Conservation (phyloP, 2,113 vertebrate species). For the Meriones unguiculatus region DNA sequence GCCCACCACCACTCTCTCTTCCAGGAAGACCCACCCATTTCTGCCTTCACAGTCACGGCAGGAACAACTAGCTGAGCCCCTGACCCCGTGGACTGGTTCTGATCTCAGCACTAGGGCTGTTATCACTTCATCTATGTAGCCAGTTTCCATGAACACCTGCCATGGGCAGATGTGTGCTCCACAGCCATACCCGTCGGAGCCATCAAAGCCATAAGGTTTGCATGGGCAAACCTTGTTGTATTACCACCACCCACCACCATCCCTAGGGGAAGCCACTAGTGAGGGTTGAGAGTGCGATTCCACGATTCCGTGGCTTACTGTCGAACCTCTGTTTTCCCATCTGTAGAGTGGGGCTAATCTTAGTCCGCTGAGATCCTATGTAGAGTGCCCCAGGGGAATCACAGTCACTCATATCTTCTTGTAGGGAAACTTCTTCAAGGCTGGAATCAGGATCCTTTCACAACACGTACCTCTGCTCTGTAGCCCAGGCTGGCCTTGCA, state of each 20-base stretch:
- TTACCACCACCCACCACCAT: not conserved
- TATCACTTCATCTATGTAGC: accelerated
- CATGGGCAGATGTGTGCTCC: not conserved
- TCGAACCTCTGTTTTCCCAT: not conserved
- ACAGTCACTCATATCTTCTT: accelerated
- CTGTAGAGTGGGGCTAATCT: not conserved
- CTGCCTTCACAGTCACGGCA: accelerated
- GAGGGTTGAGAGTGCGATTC: accelerated
- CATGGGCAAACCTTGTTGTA: too few species aligned
- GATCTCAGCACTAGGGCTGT: accelerated
- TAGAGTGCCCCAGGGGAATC: accelerated
- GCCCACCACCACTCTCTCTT: not conserved
- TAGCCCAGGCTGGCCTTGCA: not conserved
- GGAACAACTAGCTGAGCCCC: accelerated
- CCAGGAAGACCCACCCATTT: accelerated
- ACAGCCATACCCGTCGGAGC: not conserved
- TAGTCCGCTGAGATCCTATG: accelerated
- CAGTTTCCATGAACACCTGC: not conserved
- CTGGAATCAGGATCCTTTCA: accelerated
- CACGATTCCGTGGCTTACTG: not conserved
- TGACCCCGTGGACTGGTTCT: accelerated
- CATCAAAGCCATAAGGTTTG: not conserved
- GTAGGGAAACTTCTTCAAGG: not conserved
- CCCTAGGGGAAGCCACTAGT: not conserved
- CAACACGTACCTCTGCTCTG: not conserved